Conservation (phyloP, 2,797 vertebrate species). For the Trematomus bernacchii region DNA sequence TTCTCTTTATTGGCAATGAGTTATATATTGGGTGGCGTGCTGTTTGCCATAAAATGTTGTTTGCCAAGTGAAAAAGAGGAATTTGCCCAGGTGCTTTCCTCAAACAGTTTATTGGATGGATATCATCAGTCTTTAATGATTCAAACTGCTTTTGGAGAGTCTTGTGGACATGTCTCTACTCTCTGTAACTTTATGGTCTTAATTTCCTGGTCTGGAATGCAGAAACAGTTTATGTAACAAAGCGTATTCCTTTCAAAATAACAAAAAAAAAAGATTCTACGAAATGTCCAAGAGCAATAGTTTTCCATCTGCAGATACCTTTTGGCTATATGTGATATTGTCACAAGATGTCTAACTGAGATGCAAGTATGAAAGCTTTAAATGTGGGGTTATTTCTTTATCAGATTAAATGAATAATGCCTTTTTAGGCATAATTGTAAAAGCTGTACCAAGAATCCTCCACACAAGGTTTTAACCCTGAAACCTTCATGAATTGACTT, state of each 20-base stretch:
- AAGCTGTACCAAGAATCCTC: background rate
- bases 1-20: conserved; percentile 48
- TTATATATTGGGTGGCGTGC: conserved; percentile 46
- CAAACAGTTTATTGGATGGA: conserved; percentile 58
- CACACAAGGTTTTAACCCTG: conserved; percentile 11
- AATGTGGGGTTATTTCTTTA: conserved; percentile 24
- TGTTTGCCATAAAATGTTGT: conserved; percentile 54
- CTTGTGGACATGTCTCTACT: background rate
- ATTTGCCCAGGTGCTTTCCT: conserved; percentile 63
- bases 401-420: conserved; percentile 10
- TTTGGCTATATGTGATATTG: conserved; percentile 24
- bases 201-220: conserved; percentile 50
- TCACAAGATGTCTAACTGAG: conserved; percentile 22
- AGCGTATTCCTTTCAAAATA: conserved; percentile 48
- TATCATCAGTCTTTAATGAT: conserved; percentile 58
- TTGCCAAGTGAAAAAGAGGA: conserved; percentile 60
- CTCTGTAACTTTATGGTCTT: conserved; percentile 44
- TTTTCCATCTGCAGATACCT: conserved; percentile 64
- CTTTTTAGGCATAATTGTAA: conserved; percentile 24
- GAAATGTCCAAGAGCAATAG: conserved; percentile 56
- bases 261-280: conserved; percentile 32
- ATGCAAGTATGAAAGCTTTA: conserved; percentile 37
- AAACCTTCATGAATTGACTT: conserved; percentile 49
- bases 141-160: conserved; percentile 61
- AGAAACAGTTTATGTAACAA: conserved; percentile 67